Percentiles rank a stretch among this genome's conserved stretches.
Evolutionary conservation across 1,140 invertebrate genomes (phyloP).

Genomic region (Drosophila teissieri): DNA sequence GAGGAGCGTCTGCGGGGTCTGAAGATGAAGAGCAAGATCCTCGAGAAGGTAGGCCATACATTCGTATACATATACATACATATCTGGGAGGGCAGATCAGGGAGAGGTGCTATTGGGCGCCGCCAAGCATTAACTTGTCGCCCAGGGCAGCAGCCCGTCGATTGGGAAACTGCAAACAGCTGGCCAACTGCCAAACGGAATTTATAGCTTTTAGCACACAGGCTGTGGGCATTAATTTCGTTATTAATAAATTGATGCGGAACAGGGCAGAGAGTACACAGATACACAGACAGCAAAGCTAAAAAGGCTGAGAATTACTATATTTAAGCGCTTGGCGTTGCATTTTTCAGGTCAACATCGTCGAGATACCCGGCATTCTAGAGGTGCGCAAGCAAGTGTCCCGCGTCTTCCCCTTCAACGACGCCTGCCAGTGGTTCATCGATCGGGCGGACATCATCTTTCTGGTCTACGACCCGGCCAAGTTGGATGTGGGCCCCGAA

Average conservation of each 20-base stretch:
- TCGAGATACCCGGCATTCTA: constrained; percentile 97
- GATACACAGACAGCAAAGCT: constrained; percentile 5
- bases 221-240: constrained; percentile 58
- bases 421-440: constrained; percentile 98
- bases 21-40: constrained; percentile 91
- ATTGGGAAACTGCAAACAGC: constrained; percentile 65
- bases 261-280: constrained; percentile 8
- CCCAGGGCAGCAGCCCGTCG: constrained; percentile 62
- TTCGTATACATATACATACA: background rate
- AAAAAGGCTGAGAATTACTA: constrained; percentile 48
- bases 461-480: constrained; percentile 96
- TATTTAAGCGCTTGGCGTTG: constrained; percentile 47
- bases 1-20: constrained; percentile 94
- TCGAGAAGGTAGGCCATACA: constrained; percentile 91
- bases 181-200: constrained; percentile 69
- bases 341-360: constrained; percentile 93
- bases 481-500: constrained; percentile 97
- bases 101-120: constrained; percentile 2
- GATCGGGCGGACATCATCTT: constrained; percentile 97
- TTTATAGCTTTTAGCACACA: constrained; percentile 67
- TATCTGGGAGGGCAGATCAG: constrained; percentile 20
- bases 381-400: constrained; percentile 97
- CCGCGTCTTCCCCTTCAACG: constrained; percentile 96
- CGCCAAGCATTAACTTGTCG: constrained; percentile 68
- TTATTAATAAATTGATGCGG: constrained; percentile 74